Evolutionary conservation across 2,113 vertebrate genomes (phyloP).

Genomic region (Calyptommatus sinebrachiatus): DNA sequence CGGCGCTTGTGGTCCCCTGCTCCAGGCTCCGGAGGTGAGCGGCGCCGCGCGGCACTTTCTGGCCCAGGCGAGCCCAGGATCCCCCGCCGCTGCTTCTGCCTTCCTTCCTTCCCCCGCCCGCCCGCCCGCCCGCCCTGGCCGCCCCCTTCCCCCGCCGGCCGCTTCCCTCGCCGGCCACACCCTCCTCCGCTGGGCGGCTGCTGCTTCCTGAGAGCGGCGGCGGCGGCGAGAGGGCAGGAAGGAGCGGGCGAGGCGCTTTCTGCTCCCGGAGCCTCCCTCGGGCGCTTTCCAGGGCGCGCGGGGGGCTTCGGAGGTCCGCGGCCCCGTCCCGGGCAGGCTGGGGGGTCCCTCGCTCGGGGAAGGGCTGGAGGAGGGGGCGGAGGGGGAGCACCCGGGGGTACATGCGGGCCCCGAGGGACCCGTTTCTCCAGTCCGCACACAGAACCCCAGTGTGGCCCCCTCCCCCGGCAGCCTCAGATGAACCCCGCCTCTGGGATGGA

Average conservation of each 20-base stretch:
- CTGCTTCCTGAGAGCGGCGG: conserved; percentile 42
- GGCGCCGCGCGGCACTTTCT: too few species aligned
- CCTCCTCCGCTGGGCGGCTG: conserved; percentile 55
- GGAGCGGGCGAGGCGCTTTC: background rate
- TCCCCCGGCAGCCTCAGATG: conserved; percentile 2
- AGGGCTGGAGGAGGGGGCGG: too few species aligned
- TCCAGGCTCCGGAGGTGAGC: too few species aligned
- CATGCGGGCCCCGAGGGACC: too few species aligned
- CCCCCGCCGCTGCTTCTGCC: background rate
- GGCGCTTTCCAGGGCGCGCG: background rate
- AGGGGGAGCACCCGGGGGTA: too few species aligned
- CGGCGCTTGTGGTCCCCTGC: too few species aligned
- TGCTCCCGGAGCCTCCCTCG: conserved; percentile 37
- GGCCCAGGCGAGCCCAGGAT: too few species aligned
- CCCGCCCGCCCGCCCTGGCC: conserved; percentile 31
- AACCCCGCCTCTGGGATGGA: background rate
- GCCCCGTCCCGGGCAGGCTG: too few species aligned
- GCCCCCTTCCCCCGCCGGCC: background rate
- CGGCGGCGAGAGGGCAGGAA: background rate
- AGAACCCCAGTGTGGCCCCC: too few species aligned
- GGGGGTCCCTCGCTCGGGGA: too few species aligned
- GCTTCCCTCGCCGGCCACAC: conserved; percentile 47
- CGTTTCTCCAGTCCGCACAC: too few species aligned
- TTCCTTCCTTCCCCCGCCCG: background rate
- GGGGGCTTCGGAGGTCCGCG: background rate